These are phyloP conservation scores for Catalaphyllia jardinei DNA, from an alignment of 64 coral and sea anemone genomes.

Conservation along the genomic window DNA sequence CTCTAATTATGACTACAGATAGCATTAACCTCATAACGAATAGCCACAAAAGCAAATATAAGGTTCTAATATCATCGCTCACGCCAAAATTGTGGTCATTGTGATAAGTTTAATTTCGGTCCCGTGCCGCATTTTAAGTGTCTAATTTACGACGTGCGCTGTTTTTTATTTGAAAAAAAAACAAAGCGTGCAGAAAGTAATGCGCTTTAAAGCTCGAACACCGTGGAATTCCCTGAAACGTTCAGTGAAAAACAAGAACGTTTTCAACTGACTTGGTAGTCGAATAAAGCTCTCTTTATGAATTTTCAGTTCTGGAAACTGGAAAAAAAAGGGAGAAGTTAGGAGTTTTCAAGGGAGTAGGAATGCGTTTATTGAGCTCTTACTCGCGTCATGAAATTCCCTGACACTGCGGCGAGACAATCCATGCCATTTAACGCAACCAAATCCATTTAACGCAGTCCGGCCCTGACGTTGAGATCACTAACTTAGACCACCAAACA, in stretches of 20 bases:
- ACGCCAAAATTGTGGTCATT: not conserved
- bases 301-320: not conserved
- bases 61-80: not conserved
- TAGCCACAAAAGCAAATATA: not conserved
- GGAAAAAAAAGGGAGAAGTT: no score
- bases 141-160: not conserved
- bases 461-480: no score
- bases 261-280: not conserved
- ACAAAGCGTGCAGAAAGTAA: not conserved
- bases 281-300: not conserved
- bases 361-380: no score
- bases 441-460: no score
- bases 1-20: not conserved
- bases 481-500: no score
- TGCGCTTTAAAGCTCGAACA: not conserved
- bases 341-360: no score
- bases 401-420: no score
- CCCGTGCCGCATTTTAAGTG: not conserved
- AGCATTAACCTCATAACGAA: not conserved
- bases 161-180: no score
- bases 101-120: not conserved
- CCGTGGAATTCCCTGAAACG: not conserved
- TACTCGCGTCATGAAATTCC: no score
- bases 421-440: no score
- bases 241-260: not conserved